Percentiles rank a stretch among this genome's conserved stretches.
Conservation (phyloP, 2,113 vertebrate genomes). For the Acinonyx jubatus region DNA sequence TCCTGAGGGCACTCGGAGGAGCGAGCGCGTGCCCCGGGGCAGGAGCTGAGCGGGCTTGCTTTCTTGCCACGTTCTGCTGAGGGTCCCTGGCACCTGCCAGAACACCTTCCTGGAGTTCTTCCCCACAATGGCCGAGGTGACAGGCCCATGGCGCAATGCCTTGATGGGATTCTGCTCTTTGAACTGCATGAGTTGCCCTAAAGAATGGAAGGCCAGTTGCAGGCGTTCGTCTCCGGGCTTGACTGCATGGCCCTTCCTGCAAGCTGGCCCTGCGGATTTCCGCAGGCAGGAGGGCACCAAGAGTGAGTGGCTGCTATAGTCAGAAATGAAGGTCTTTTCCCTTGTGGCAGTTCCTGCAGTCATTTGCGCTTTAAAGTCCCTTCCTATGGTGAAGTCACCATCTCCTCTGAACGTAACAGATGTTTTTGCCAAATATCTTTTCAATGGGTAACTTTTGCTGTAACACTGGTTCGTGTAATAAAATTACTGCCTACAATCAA, state of each 20-base stretch:
- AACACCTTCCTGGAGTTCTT: neutral
- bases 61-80: slow-evolving; percentile 38
- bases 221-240: slow-evolving; percentile 88
- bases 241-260: slow-evolving; percentile 84
- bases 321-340: neutral
- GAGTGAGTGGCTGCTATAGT: neutral
- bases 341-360: neutral
- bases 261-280: slow-evolving; percentile 80
- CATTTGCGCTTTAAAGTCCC: neutral
- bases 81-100: slow-evolving; percentile 49
- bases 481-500: neutral
- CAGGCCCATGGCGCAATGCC: slow-evolving; percentile 86
- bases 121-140: slow-evolving; percentile 83
- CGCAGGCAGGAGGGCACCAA: neutral
- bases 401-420: neutral
- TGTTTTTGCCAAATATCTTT: neutral
- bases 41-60: neutral
- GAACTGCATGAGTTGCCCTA: slow-evolving; percentile 90
- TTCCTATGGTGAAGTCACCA: neutral
- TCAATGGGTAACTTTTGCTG: neutral
- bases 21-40: neutral
- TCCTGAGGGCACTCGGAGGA: neutral
- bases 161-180: slow-evolving; percentile 92
- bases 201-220: slow-evolving; percentile 83
- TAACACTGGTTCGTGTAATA: neutral